A percentile compares a stretch with the other conserved stretches of the same genome.
These are phyloP conservation scores for Lagodon rhomboides DNA, from an alignment of 2,797 vertebrate genomes.

Conservation along the genomic window DNA sequence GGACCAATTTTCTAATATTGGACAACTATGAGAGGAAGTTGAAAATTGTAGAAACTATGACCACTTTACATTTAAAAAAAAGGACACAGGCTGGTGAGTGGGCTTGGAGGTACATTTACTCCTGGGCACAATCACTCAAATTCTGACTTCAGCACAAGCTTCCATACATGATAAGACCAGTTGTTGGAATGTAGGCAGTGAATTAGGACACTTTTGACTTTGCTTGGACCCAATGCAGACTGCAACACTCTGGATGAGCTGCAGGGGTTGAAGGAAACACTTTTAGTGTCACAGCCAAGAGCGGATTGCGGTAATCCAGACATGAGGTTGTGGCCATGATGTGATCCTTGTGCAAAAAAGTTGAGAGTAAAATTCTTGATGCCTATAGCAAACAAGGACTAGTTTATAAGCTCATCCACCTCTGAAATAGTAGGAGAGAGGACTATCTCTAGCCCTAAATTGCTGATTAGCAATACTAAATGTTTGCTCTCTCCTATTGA, in stretches of 20 bases:
- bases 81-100: conserved; percentile 16
- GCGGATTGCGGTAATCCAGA: conserved; percentile 38
- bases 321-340: conserved; percentile 38
- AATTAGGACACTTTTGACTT: conserved; percentile 45
- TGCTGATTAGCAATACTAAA: conserved; percentile 1
- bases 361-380: conserved; percentile 4
- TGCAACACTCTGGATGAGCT: conserved; percentile 37
- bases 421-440: not conserved
- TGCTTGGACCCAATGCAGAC: conserved; percentile 22
- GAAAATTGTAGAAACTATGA: not conserved
- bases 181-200: conserved; percentile 26
- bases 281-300: conserved; percentile 46
- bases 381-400: conserved; percentile 27
- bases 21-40: not conserved
- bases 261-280: conserved; percentile 30
- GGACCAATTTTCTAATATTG: not conserved
- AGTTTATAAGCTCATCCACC: conserved; percentile 6
- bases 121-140: not conserved
- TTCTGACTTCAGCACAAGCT: conserved; percentile 5
- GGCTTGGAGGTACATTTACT: conserved; percentile 15
- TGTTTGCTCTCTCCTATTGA: not conserved
- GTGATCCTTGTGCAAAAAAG: conserved; percentile 34
- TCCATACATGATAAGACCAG: not conserved
- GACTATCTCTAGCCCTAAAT: not conserved
- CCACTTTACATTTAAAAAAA: not conserved